Percentiles rank a stretch among this genome's conserved stretches.
Conservation (phyloP, 2,113 vertebrate genomes). For the Sturnira hondurensis region DNA sequence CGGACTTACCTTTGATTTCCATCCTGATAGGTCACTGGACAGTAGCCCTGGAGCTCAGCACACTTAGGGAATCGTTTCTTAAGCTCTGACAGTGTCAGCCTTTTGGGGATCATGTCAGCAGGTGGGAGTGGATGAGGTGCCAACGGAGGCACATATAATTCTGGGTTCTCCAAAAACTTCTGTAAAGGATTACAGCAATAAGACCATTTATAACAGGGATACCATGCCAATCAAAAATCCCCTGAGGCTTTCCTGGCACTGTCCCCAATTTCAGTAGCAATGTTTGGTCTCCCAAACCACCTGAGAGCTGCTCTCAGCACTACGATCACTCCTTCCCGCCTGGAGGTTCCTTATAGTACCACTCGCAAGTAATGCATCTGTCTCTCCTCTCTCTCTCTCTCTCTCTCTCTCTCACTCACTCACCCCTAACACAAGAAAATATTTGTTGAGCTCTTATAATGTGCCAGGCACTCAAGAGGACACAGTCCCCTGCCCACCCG, state of each 20-base stretch:
- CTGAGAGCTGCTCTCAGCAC: neutral
- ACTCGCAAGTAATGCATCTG: neutral
- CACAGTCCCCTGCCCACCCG: neutral
- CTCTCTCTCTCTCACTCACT: neutral
- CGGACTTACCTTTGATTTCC: conserved; percentile 88
- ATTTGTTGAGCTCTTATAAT: neutral
- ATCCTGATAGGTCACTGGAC: conserved; percentile 92
- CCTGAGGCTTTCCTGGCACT: neutral
- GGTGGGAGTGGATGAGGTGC: conserved; percentile 86
- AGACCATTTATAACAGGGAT: neutral
- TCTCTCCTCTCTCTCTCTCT: neutral
- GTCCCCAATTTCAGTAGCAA: neutral
- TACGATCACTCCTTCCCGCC: neutral
- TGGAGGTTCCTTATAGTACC: neutral
- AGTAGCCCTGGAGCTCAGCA: conserved; percentile 92
- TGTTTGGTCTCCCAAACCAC: neutral
- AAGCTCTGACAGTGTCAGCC: conserved; percentile 83
- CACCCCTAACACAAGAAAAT: neutral
- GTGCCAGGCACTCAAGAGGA: neutral
- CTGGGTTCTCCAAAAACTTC: conserved; percentile 89
- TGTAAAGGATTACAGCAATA: conserved; percentile 63
- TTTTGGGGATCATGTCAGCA: conserved; percentile 84
- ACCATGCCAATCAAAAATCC: neutral
- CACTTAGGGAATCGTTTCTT: conserved; percentile 86
- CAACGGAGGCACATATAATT: conserved; percentile 86